Evolutionary conservation across 2,888 invertebrate genomes (phyloP).

Genomic region (Temnothorax unifasciatus): DNA sequence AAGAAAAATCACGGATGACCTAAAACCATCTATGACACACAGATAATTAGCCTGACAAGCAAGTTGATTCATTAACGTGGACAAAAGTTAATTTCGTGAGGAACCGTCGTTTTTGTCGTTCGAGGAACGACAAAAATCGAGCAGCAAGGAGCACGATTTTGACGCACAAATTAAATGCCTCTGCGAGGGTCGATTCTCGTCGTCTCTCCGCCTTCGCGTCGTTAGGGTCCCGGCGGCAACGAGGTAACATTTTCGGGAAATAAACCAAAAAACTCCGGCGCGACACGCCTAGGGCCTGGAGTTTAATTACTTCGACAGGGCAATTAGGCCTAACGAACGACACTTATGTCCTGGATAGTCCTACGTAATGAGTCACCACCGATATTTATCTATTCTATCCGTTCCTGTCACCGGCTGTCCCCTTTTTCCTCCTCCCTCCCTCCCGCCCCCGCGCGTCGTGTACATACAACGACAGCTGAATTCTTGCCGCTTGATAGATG

Average conservation of each 20-base stretch:
- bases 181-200: slow-evolving; percentile 47
- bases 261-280: slow-evolving; percentile 28
- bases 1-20: background rate
- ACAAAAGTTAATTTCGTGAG: background rate
- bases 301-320: slow-evolving; percentile 58
- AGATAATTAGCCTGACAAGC: background rate
- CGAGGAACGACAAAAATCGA: slow-evolving; percentile 15
- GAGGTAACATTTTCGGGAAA: slow-evolving; percentile 36
- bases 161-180: slow-evolving; percentile 60
- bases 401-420: slow-evolving; percentile 38
- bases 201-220: slow-evolving; percentile 29
- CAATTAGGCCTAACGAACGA: slow-evolving; percentile 66
- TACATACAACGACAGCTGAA: slow-evolving; percentile 47
- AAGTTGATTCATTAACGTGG: background rate
- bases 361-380: slow-evolving; percentile 58
- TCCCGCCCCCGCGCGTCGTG: background rate
- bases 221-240: slow-evolving; percentile 9
- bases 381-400: slow-evolving; percentile 65
- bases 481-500: slow-evolving; percentile 63
- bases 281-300: slow-evolving; percentile 32
- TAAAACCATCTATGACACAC: background rate
- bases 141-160: slow-evolving; percentile 37
- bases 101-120: background rate
- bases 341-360: slow-evolving; percentile 45
- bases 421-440: background rate